Percentiles rank a stretch among this genome's conserved stretches.
Evolutionary conservation across 2,888 invertebrate species (phyloP).

Genomic region (Caenorhabditis sulstoni): DNA sequence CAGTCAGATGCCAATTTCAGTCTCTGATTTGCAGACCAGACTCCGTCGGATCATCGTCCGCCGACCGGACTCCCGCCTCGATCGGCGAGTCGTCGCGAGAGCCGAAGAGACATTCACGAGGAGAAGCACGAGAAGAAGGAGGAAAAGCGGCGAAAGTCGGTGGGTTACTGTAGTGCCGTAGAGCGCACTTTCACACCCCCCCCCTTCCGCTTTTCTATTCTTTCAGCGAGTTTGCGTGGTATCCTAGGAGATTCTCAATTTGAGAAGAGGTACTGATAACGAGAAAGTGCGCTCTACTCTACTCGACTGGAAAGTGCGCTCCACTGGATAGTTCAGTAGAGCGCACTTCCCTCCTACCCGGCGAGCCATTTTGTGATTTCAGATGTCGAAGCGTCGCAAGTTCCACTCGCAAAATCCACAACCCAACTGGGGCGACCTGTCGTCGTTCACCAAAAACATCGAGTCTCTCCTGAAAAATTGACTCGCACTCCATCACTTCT

Average conservation of each 20-base stretch:
- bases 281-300: too few species aligned
- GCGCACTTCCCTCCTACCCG: slow-evolving; percentile 45
- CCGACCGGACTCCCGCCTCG: slow-evolving; percentile 3
- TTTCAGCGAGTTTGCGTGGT: slow-evolving; percentile 45
- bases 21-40: background rate
- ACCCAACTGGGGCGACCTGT: slow-evolving; percentile 66
- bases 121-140: slow-evolving; percentile 30
- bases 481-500: background rate
- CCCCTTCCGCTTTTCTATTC: background rate
- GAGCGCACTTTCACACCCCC: background rate
- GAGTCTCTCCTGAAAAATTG: slow-evolving; percentile 56
- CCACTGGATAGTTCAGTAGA: slow-evolving; percentile 49
- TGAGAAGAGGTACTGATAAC: slow-evolving; percentile 37
- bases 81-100: slow-evolving; percentile 25
- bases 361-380: too few species aligned
- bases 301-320: slow-evolving; percentile 12
- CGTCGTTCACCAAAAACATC: slow-evolving; percentile 66
- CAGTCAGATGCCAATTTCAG: too few species aligned
- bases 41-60: too few species aligned
- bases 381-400: slow-evolving; percentile 24
- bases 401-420: slow-evolving; percentile 11
- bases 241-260: slow-evolving; percentile 12
- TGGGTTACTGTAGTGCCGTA: slow-evolving; percentile 5
- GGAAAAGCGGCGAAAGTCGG: slow-evolving; percentile 31
- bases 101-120: slow-evolving; percentile 15